Evolutionary conservation across 53 echinoderm and acorn worm genomes (phyloP).

Genomic region (Hippasteria phrygiana): DNA sequence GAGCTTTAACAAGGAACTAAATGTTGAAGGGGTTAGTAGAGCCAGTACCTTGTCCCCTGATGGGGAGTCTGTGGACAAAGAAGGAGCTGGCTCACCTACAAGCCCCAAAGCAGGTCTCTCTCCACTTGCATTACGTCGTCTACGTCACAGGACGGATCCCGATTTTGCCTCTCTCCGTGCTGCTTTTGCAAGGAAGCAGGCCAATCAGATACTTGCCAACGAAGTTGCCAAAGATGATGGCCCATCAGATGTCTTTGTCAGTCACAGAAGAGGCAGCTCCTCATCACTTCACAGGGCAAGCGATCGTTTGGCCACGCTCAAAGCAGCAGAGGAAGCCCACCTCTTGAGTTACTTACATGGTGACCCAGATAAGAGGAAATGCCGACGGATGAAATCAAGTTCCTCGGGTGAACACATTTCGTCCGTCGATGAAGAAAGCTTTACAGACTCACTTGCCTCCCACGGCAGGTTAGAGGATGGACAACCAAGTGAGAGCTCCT

Average conservation of each 20-base stretch:
- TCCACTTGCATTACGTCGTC: constrained; percentile 50
- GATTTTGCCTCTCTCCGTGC: constrained; percentile 66
- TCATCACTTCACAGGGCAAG: constrained; percentile 70
- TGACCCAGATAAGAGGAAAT: constrained; percentile 59
- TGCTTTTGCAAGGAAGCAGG: constrained; percentile 64
- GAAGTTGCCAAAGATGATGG: constrained; percentile 45
- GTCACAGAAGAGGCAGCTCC: constrained; percentile 71
- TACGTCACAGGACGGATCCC: constrained; percentile 86
- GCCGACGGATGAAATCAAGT: constrained; percentile 81
- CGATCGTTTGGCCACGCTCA: constrained; percentile 24
- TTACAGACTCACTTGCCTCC: constrained; percentile 83
- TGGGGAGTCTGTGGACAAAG: background rate
- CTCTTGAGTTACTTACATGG: constrained; percentile 51
- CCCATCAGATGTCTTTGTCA: constrained; percentile 52
- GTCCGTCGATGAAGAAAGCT: constrained; percentile 85
- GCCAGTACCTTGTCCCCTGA: constrained; percentile 36
- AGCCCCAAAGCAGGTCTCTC: constrained; percentile 44
- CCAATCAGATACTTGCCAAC: constrained; percentile 37
- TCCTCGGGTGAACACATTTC: constrained; percentile 73
- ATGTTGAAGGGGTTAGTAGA: constrained; percentile 11
- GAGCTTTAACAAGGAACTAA: constrained; percentile 36
- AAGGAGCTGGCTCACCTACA: constrained; percentile 5
- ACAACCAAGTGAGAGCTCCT: constrained; percentile 60
- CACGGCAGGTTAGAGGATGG: constrained; percentile 64
- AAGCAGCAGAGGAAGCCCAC: constrained; percentile 54